These are phyloP conservation scores for Setophaga kirtlandii DNA, from an alignment of 2,113 vertebrate genomes.

Conservation along the genomic window DNA sequence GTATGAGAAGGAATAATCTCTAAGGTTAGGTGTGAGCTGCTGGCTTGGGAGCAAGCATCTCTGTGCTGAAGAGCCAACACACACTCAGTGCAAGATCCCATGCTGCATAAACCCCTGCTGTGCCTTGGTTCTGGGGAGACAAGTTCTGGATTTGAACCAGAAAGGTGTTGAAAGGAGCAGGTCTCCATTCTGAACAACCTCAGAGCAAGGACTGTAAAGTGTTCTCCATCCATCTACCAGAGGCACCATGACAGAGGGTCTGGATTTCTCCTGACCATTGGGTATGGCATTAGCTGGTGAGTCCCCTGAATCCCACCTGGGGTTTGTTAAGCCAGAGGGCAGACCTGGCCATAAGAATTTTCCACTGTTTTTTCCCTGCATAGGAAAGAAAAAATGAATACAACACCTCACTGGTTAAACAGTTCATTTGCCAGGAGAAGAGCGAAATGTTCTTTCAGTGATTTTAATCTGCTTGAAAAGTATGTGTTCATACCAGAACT, in stretches of 20 bases:
- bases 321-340: neutral
- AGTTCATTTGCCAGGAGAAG: neutral
- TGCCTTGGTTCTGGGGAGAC: accelerated
- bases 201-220: neutral
- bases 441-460: neutral
- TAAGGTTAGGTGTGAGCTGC: neutral
- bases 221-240: neutral
- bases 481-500: neutral
- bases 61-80: neutral
- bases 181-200: neutral
- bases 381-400: neutral
- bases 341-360: neutral
- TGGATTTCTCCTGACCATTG: neutral
- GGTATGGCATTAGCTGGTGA: neutral
- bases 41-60: neutral
- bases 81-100: neutral
- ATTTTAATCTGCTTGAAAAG: slow-evolving; percentile 13
- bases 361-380: neutral
- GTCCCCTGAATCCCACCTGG: neutral
- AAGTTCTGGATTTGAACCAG: neutral
- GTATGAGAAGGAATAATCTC: neutral
- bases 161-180: neutral
- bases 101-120: neutral
- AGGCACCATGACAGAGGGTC: neutral
- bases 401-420: neutral